These are phyloP conservation scores for Orchesella flavescens DNA, from an alignment of 2,888 invertebrate genomes.

Conservation along the genomic window DNA sequence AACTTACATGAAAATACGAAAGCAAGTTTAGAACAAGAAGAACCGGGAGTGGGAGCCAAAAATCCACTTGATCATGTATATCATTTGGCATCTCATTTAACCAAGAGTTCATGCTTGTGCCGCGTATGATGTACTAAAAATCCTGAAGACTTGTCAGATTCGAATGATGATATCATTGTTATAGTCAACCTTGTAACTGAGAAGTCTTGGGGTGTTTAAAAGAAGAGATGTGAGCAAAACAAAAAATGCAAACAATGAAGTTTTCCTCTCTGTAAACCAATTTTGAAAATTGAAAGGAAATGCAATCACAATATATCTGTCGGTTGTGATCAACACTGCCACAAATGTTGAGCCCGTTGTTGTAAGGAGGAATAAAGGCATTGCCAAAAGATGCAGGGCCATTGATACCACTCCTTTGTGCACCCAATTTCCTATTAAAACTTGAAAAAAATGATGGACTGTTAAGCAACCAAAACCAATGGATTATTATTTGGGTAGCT, in stretches of 20 bases:
- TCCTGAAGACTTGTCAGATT: constrained; percentile 19
- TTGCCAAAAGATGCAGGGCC: no score
- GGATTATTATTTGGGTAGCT: no score
- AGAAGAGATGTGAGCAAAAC: no score
- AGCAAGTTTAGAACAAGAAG: constrained; percentile 37
- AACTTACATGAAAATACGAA: constrained; percentile 26
- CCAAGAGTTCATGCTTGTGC: not conserved
- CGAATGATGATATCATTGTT: constrained; percentile 1
- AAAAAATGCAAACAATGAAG: not conserved
- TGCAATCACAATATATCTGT: constrained; percentile 3
- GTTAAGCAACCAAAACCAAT: no score
- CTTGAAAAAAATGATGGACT: no score
- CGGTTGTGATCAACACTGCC: not conserved
- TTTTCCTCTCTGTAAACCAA: not conserved
- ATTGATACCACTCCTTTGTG: no score
- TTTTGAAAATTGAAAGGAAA: not conserved
- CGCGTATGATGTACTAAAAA: constrained; percentile 7
- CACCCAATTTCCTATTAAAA: not conserved
- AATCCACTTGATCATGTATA: constrained; percentile 25
- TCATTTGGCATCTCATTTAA: constrained; percentile 19
- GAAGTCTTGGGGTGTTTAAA: constrained; percentile 16
- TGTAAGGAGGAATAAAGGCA: no score
- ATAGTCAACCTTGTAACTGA: not conserved
- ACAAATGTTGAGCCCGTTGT: not conserved
- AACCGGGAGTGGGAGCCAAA: constrained; percentile 35